These are phyloP conservation scores for Okapia johnstoni DNA, from an alignment of 2,113 vertebrate species.

Conservation along the genomic window DNA sequence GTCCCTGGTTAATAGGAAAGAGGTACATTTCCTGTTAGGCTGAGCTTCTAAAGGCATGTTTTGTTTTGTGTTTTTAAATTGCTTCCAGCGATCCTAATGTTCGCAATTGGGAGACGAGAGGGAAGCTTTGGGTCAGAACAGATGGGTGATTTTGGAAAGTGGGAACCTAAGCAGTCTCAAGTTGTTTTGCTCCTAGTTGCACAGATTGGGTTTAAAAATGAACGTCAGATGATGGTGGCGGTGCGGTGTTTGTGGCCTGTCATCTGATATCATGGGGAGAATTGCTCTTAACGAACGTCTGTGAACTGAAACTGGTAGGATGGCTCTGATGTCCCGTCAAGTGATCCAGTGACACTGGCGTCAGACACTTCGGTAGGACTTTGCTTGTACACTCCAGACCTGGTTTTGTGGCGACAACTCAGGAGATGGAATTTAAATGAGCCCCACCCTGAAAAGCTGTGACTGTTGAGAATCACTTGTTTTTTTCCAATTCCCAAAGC, in stretches of 20 bases:
- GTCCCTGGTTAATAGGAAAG: neutral
- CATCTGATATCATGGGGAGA: neutral
- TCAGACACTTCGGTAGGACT: neutral
- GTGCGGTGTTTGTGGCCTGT: neutral
- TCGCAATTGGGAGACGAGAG: neutral
- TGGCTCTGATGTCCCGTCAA: neutral
- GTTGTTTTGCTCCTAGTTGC: neutral
- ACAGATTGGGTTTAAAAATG: neutral
- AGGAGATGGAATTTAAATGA: constrained; percentile 26
- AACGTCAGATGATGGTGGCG: neutral
- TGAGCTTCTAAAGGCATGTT: neutral
- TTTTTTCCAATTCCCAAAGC: neutral
- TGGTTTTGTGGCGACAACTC: neutral
- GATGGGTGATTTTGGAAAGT: neutral
- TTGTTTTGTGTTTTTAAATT: neutral
- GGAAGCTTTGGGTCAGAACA: neutral
- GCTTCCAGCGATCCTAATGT: neutral
- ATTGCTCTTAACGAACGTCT: neutral
- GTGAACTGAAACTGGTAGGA: neutral
- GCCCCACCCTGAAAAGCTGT: neutral
- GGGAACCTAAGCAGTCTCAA: neutral
- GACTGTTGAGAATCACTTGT: neutral
- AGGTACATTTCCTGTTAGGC: neutral
- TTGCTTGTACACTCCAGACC: neutral
- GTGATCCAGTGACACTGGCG: neutral